phyloP scores from a whole-genome alignment of 2,888 invertebrate species.

The Cremastobaeus sp. region DNA sequence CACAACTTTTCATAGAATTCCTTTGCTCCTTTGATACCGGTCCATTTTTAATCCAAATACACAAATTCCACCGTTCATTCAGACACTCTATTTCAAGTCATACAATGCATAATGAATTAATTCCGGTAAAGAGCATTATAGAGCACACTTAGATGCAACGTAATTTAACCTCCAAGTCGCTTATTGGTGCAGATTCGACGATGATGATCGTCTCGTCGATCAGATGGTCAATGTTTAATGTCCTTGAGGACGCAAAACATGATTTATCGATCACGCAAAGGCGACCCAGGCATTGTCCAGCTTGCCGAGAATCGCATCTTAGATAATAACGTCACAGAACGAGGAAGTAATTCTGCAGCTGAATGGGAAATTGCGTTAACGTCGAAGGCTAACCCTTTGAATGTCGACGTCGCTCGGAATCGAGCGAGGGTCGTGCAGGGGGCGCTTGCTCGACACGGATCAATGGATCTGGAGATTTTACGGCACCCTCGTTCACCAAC shows the following conservation, averaged over 20 bases:
- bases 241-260: constrained; percentile 46
- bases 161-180: constrained; percentile 26
- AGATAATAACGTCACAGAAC: constrained; percentile 55
- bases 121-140: constrained; percentile 9
- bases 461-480: constrained; percentile 65
- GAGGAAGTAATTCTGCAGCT: constrained; percentile 60
- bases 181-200: constrained; percentile 16
- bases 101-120: constrained; percentile 21
- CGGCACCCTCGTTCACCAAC: constrained; percentile 49
- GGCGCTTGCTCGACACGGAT: constrained; percentile 59
- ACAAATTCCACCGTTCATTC: not conserved
- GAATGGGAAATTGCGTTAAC: constrained; percentile 50
- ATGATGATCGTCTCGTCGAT: constrained; percentile 39
- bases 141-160: constrained; percentile 11
- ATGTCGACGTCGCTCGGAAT: constrained; percentile 59
- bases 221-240: constrained; percentile 23
- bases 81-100: not conserved
- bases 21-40: constrained; percentile 1
- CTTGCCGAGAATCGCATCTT: constrained; percentile 43
- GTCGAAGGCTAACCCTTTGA: constrained; percentile 66
- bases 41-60: constrained; percentile 14
- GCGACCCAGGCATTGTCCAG: constrained; percentile 41
- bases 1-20: not conserved
- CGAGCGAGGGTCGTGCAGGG: constrained; percentile 60
- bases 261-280: constrained; percentile 45